Conservation (phyloP, 2,888 invertebrate species). For the Furcula furcula region DNA sequence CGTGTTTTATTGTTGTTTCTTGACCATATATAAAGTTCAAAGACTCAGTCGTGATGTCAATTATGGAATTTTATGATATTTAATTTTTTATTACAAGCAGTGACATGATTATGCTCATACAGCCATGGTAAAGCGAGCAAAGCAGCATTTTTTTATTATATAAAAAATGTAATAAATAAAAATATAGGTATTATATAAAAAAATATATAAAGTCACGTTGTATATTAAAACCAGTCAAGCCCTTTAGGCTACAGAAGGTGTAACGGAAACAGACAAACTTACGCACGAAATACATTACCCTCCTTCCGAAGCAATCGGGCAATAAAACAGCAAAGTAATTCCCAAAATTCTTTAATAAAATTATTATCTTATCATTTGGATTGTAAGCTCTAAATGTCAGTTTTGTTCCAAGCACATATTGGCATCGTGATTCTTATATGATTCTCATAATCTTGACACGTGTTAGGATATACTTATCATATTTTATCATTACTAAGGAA, state of each 20-base stretch:
- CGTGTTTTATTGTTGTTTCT: slow-evolving; percentile 6
- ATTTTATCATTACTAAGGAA: slow-evolving; percentile 10
- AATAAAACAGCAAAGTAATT: no score
- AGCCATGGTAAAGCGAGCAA: no score
- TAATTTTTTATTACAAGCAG: not conserved
- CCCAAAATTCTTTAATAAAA: slow-evolving; percentile 2
- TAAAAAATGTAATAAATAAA: no score
- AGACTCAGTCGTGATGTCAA: slow-evolving; percentile 11
- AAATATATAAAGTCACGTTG: no score
- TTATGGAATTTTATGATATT: slow-evolving; percentile 6
- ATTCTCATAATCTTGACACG: slow-evolving; percentile 13
- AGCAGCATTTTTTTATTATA: no score
- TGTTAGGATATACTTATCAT: slow-evolving; percentile 6
- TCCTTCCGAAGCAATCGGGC: no score
- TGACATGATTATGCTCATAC: no score
- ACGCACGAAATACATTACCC: no score
- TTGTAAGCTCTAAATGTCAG: slow-evolving; percentile 9
- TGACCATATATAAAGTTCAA: slow-evolving; percentile 18
- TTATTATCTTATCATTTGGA: slow-evolving; percentile 17
- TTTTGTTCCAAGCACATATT: slow-evolving; percentile 18
- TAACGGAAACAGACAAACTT: no score
- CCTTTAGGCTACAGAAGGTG: no score
- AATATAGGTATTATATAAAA: no score
- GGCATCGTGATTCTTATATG: slow-evolving; percentile 20
- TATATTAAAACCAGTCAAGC: no score